A percentile compares a stretch with the other conserved stretches of the same genome.
Evolutionary conservation across 2,113 vertebrate genomes (phyloP).

Genomic region (Labrus mixtus): DNA sequence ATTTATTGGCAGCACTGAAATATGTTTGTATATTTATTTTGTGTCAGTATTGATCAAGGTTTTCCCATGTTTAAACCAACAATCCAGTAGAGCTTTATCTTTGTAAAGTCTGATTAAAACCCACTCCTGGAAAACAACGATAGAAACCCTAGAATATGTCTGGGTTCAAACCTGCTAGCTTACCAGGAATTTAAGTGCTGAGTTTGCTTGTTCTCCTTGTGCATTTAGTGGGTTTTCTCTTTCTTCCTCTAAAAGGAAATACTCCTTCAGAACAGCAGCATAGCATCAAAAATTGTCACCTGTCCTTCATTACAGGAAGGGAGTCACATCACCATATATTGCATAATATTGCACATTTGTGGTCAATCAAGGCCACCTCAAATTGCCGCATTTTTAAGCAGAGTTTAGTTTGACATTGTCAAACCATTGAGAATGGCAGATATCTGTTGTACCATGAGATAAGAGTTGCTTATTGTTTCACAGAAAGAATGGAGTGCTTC

Average conservation of each 20-base stretch:
- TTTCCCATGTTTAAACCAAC: slow-evolving; percentile 1
- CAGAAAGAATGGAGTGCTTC: slow-evolving; percentile 25
- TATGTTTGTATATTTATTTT: slow-evolving; percentile 7
- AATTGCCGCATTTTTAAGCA: slow-evolving; percentile 6
- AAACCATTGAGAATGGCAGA: slow-evolving; percentile 13
- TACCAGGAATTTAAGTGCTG: not conserved
- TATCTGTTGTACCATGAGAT: slow-evolving; percentile 32
- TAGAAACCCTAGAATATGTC: not conserved
- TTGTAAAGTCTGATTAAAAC: not conserved
- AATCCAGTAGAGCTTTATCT: not conserved
- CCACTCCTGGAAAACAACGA: not conserved
- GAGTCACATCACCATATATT: not conserved
- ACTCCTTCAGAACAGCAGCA: not conserved
- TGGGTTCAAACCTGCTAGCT: no score
- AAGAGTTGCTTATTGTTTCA: slow-evolving; percentile 33
- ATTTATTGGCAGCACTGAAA: not conserved
- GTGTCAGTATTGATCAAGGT: slow-evolving; percentile 20
- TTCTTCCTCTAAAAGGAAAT: not conserved
- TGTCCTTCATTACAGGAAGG: not conserved
- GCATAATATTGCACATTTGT: slow-evolving; percentile 4
- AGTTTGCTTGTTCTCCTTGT: not conserved
- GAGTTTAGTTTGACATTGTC: slow-evolving; percentile 44
- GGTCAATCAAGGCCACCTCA: slow-evolving; percentile 26
- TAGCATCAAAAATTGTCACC: not conserved
- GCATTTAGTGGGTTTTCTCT: not conserved